Percentiles rank a stretch among this genome's conserved stretches.
phyloP scores from a whole-genome alignment of 2,888 invertebrate species.

The Drosophila meridiana region DNA sequence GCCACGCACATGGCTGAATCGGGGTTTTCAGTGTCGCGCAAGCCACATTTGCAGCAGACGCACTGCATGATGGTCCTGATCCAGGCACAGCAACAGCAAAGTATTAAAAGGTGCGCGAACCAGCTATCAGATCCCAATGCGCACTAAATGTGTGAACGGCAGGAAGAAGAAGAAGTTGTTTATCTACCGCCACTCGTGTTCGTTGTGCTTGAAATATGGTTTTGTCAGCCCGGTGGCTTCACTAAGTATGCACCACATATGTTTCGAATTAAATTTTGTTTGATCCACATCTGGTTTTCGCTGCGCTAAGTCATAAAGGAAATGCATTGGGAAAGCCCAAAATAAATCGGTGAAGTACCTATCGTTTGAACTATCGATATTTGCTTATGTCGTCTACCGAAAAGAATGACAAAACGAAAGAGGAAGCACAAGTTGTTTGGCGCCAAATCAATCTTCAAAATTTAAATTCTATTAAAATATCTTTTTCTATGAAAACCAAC shows the following conservation, averaged over 20 bases:
- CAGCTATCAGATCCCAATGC: not conserved
- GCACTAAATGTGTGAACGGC: not conserved
- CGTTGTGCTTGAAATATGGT: not conserved
- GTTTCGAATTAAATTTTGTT: not conserved
- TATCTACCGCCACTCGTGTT: not conserved
- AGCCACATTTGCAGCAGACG: conserved; percentile 22
- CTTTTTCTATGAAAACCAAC: too few relatives aligned
- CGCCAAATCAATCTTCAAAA: not conserved
- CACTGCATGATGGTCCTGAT: not conserved
- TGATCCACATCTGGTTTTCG: not conserved
- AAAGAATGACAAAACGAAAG: not conserved
- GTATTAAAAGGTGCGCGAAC: not conserved
- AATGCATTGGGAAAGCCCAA: not conserved
- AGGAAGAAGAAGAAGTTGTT: not conserved
- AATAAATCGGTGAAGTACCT: not conserved
- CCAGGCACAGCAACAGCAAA: too few relatives aligned
- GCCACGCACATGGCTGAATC: not conserved
- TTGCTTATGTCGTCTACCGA: not conserved
- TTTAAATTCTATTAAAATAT: too few relatives aligned
- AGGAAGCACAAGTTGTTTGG: not conserved
- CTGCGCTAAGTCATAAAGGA: not conserved
- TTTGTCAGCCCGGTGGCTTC: rapidly evolving
- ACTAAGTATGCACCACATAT: not conserved
- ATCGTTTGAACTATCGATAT: not conserved
- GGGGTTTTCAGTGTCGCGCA: not conserved